Conservation (phyloP, 1,140 invertebrate genomes). For the Caenorhabditis brenneri region DNA sequence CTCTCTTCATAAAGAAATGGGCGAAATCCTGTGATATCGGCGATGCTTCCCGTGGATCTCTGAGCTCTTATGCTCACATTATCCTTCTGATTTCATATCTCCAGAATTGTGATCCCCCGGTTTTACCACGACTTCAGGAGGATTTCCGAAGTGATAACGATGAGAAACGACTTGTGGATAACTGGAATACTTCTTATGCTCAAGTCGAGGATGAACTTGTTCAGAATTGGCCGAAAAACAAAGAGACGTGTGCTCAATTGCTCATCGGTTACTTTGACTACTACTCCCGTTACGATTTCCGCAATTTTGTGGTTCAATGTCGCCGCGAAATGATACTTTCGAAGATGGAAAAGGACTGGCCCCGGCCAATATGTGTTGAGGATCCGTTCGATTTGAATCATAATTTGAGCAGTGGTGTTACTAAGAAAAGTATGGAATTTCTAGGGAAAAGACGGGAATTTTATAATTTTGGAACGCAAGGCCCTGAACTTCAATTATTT, state of each 20-base stretch:
- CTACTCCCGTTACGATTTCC: conserved; percentile 38
- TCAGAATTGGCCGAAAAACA: conserved; percentile 35
- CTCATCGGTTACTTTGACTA: conserved; percentile 47
- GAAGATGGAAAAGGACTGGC: conserved; percentile 51
- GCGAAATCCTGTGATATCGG: conserved; percentile 46
- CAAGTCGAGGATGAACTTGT: neutral
- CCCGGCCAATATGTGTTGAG: conserved; percentile 37
- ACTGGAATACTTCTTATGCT: conserved; percentile 38
- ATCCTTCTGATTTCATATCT: conserved; percentile 47
- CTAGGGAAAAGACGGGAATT: no score
- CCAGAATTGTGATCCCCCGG: conserved; percentile 37
- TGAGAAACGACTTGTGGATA: neutral
- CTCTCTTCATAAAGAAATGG: conserved; percentile 45
- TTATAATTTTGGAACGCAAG: neutral
- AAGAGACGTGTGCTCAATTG: neutral
- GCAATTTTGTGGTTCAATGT: conserved; percentile 50
- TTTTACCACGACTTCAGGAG: conserved; percentile 51
- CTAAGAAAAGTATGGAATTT: conserved; percentile 47
- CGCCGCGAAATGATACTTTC: neutral
- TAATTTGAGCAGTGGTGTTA: conserved; percentile 44
- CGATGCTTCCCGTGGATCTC: conserved; percentile 41
- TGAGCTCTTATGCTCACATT: conserved; percentile 48
- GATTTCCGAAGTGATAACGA: conserved; percentile 35
- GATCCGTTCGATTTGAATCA: conserved; percentile 54
- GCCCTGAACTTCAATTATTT: neutral